These are phyloP conservation scores for Amniataba percoides DNA, from an alignment of 2,797 vertebrate species.

Conservation along the genomic window DNA sequence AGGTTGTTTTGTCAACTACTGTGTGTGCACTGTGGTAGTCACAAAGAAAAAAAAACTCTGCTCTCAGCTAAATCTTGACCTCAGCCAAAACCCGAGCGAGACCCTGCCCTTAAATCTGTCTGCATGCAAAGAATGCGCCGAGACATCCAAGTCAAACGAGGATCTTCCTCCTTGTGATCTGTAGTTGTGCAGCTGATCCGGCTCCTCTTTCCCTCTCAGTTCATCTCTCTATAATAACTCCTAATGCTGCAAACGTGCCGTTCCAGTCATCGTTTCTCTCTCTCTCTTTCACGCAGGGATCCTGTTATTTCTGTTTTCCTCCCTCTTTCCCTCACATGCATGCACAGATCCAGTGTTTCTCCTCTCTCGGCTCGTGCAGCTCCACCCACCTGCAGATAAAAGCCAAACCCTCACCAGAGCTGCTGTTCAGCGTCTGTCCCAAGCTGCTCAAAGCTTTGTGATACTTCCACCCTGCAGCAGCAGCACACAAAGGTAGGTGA, in stretches of 20 bases:
- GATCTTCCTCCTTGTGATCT: slow-evolving; percentile 65
- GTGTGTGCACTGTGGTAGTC: slow-evolving; percentile 36
- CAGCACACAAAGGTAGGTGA: slow-evolving; percentile 88
- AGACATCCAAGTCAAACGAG: slow-evolving; percentile 71
- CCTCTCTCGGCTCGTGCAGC: slow-evolving; percentile 81
- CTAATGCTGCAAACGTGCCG: slow-evolving; percentile 46
- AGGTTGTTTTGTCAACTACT: slow-evolving; percentile 39
- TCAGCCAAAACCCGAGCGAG: slow-evolving; percentile 66
- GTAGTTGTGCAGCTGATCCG: slow-evolving; percentile 42
- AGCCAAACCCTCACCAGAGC: slow-evolving; percentile 90
- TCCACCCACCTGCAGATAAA: slow-evolving; percentile 98
- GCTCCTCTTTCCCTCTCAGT: slow-evolving; percentile 29
- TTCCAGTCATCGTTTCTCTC: slow-evolving; percentile 37
- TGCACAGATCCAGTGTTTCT: slow-evolving; percentile 50
- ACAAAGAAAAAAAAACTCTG: slow-evolving; percentile 24
- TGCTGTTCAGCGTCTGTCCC: slow-evolving; percentile 86
- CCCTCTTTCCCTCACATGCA: slow-evolving; percentile 38
- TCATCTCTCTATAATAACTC: slow-evolving; percentile 26
- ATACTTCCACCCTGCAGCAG: slow-evolving; percentile 82
- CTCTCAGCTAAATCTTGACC: slow-evolving; percentile 48
- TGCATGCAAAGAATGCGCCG: slow-evolving; percentile 72
- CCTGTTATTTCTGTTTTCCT: slow-evolving; percentile 29
- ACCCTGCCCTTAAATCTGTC: slow-evolving; percentile 68
- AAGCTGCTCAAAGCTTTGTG: slow-evolving; percentile 83
- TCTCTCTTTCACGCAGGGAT: slow-evolving; percentile 42